Evolutionary conservation across 2,113 vertebrate genomes (phyloP), one percentile per base, ranked within the genome.

Genomic region (Ophiodon elongatus): DNA sequence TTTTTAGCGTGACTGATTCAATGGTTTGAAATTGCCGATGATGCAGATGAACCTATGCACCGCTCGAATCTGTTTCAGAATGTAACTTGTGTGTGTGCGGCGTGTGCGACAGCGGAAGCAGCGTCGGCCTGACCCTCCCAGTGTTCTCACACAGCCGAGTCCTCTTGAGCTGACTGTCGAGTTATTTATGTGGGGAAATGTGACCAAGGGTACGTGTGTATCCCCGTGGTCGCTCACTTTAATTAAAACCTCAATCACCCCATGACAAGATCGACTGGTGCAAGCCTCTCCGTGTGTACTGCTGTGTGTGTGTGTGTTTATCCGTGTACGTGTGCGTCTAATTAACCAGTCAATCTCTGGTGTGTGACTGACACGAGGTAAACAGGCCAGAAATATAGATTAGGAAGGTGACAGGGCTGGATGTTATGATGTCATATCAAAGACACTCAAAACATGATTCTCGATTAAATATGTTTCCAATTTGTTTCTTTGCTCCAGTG

Each of bases 171-270:
- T 25, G 56, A 63, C 33, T 39, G 56, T 59, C 4, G 10, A 59
- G 17, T 81, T 90, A 85, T 90, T 89, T 87, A 78, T 81, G 69
- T 47, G 77, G 19, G 37, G 59, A 65, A 73, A 80, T 78, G 78
- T 79, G 76, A 76, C 60, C 41, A 62, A 27, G 70, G 60, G 73
- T 66, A 29, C 41, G 63, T 56, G 25, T 76, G 62, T 47, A 43
- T 81, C 73, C 47, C 75, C 21, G 27, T 39, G 43, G 45, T 86
- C 82, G 69, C 60, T 69, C 74, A 75, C 71, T 84, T 90, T 91
- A 89, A 92, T 88, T 90, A 85, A 91, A 91, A 76, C 80, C 69
- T 90, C 86, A 90, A 82, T 91, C 82, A 85, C 75, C 47, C n/a
- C 59, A 68, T 88, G 83, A 86, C 83, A 60, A 71, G 56, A 83